A percentile compares a stretch with the other conserved stretches of the same genome.
These are phyloP conservation scores for Muscicapa striata DNA, from an alignment of 2,797 vertebrate species.

Conservation along the genomic window DNA sequence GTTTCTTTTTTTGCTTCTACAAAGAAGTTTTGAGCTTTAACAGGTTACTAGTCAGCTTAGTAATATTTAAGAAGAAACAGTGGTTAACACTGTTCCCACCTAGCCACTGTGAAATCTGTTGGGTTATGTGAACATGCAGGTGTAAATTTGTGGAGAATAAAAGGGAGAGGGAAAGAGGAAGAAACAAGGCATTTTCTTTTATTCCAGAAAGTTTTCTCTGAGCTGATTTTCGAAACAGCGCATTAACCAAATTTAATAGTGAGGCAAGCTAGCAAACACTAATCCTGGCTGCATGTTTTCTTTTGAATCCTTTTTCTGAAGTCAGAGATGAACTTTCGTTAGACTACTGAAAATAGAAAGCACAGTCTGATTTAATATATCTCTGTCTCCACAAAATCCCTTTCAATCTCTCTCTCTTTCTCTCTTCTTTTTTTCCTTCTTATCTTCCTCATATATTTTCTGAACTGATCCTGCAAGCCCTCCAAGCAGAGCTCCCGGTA, in stretches of 20 bases:
- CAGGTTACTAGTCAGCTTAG: slow-evolving; percentile 52
- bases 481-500: slow-evolving; percentile 5
- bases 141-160: background rate
- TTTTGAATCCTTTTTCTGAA: slow-evolving; percentile 57
- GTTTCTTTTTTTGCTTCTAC: slow-evolving; percentile 57
- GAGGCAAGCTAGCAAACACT: slow-evolving; percentile 42
- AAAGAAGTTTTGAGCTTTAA: slow-evolving; percentile 54
- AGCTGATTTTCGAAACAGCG: slow-evolving; percentile 40
- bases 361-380: slow-evolving; percentile 41
- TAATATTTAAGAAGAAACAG: background rate
- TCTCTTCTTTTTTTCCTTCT: background rate
- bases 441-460: slow-evolving; percentile 42
- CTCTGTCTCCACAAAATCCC: slow-evolving; percentile 51
- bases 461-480: background rate
- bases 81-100: background rate
- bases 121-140: background rate
- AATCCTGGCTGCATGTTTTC: slow-evolving; percentile 54
- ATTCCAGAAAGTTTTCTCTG: background rate
- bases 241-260: slow-evolving; percentile 48
- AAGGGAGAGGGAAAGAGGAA: background rate
- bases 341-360: slow-evolving; percentile 54
- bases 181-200: slow-evolving; percentile 26
- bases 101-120: background rate
- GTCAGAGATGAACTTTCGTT: slow-evolving; percentile 46
- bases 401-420: slow-evolving; percentile 32